phyloP scores from a whole-genome alignment of 2,797 vertebrate genomes.

The Corythornis leucogaster region DNA sequence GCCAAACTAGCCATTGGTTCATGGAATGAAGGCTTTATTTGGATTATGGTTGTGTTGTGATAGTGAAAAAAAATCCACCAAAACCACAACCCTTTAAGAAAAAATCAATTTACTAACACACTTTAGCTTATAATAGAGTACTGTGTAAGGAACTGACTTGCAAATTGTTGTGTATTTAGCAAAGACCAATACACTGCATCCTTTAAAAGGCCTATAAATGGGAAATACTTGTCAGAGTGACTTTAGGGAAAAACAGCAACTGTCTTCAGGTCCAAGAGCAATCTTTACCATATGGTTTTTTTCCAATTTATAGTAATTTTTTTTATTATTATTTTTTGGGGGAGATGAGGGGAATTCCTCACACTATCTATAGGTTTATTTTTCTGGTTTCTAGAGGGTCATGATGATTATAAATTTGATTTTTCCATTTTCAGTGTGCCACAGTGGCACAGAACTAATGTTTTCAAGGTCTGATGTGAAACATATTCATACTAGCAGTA shows the following conservation, averaged over 20 bases:
- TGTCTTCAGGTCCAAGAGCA: background rate
- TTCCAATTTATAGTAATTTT: background rate
- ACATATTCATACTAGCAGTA: background rate
- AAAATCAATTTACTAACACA: background rate
- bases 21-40: background rate
- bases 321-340: background rate
- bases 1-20: background rate
- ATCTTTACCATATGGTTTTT: background rate
- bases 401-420: background rate
- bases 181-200: background rate
- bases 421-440: background rate
- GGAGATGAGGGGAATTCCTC: background rate
- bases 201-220: background rate
- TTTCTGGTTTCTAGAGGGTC: background rate
- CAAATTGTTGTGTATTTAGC: background rate
- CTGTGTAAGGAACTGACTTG: background rate
- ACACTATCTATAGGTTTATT: background rate
- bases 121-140: background rate
- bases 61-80: background rate
- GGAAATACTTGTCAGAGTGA: background rate
- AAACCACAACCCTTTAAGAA: background rate
- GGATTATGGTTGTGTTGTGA: background rate
- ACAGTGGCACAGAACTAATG: background rate
- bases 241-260: background rate
- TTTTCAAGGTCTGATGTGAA: background rate